phyloP scores from a whole-genome alignment of 2,888 invertebrate species.

The Torymus aiolomorphi region DNA sequence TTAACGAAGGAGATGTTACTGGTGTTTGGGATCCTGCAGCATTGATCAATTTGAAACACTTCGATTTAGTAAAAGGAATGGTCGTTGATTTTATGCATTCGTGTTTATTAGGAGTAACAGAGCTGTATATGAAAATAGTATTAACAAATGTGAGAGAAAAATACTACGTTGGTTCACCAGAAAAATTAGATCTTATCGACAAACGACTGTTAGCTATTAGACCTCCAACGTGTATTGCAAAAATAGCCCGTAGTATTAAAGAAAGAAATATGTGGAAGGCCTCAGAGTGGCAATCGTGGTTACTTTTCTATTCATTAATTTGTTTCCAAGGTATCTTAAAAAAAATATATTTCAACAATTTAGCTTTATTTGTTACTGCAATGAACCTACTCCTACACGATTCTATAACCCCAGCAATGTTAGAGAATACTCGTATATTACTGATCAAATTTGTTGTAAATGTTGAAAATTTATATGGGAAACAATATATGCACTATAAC shows the following conservation, averaged over 20 bases:
- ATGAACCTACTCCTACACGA: conserved; percentile 35
- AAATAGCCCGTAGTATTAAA: conserved; percentile 42
- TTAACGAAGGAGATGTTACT: not conserved
- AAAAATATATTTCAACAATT: conserved; percentile 2
- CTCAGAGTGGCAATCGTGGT: conserved; percentile 55
- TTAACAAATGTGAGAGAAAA: no score
- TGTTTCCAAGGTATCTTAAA: conserved; percentile 43
- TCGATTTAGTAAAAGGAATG: no score
- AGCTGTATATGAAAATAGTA: no score
- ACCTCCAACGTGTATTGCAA: not conserved
- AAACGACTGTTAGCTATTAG: not conserved
- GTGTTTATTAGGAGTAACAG: no score
- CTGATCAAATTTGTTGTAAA: not conserved
- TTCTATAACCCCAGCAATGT: no score
- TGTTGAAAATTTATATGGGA: conserved; percentile 7
- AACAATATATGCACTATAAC: conserved; percentile 18
- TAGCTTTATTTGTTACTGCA: not conserved
- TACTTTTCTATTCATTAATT: conserved; percentile 57
- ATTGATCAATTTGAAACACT: conserved; percentile 49
- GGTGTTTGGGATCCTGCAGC: conserved; percentile 40
- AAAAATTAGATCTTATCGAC: not conserved
- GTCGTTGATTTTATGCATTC: no score
- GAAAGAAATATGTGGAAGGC: no score
- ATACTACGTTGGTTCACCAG: not conserved
- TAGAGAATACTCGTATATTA: conserved; percentile 1